Base-by-base conservation (phyloP, 2,113 vertebrate species). In the Chloropsis cyanopogon region DNA sequence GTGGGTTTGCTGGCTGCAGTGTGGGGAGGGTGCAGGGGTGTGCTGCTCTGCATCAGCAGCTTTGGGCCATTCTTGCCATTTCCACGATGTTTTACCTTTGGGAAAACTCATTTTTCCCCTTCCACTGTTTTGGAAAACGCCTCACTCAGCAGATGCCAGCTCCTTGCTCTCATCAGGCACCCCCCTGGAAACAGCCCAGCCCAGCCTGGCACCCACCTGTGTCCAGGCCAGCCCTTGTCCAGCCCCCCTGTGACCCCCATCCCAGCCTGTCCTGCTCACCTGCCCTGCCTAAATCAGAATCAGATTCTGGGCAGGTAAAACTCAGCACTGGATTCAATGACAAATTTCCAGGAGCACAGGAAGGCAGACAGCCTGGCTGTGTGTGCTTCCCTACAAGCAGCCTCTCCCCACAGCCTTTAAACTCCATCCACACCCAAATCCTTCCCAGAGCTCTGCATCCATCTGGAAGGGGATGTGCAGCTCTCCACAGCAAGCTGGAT, bases 1-100 rank as follows among this genome's bases (percentile, higher is more conserved):
- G 18, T 0, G 8, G 47, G 11, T 33, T 10, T 42, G 54, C 49
- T 50, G 11, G 0, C 26, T 17, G 12, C 6, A 0, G 6, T 0
- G 6, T 7, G 4, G 79, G 57, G 22, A 11, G 64, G 24, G 3
- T 7, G n/a, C 7, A 11, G 41, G 57, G 47, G 1, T 41, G 33
- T 1, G 8, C 70, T 21, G 1, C 6, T 35, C 66, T 5, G 4
- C 11, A 5, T 2, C 33, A 26, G 14, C 3, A 44, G 23, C 11
- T 77, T 60, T 64, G 28, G 24, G 37, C 33, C 6, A 3, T 47
- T 82, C 50, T 37, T 35, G 37, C 44, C 6, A 5, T 47, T 79
- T 35, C 59, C 41, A 72, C 76, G 31, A 3, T 1, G 3, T 28
- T 53, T 87, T 15, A 46, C 50, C 42, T 89, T 61, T 50, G 42